Evolutionary conservation across 2,888 invertebrate genomes (phyloP).

Genomic region (Cerceris rybyensis): DNA sequence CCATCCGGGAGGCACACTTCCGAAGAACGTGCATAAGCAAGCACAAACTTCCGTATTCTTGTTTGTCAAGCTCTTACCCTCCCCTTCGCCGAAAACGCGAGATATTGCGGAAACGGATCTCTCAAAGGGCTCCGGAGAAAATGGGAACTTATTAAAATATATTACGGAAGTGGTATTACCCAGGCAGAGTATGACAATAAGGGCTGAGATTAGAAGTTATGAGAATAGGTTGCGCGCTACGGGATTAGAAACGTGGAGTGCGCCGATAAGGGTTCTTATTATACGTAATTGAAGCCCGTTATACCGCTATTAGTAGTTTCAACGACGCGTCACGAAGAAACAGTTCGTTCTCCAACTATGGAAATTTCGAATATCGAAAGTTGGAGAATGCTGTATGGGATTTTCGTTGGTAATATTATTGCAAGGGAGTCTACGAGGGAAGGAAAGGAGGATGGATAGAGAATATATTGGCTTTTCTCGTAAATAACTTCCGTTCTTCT

Average conservation of each 20-base stretch:
- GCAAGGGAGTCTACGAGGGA: no score
- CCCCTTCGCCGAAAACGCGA: slow-evolving; percentile 13
- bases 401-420: no score
- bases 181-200: slow-evolving; percentile 36
- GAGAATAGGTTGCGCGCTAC: slow-evolving; percentile 30
- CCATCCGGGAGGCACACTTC: neutral
- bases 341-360: neutral
- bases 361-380: neutral
- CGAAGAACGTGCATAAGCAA: slow-evolving; percentile 17
- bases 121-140: slow-evolving; percentile 14
- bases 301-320: slow-evolving; percentile 36
- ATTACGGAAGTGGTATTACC: slow-evolving; percentile 27
- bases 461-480: no score
- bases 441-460: no score
- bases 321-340: slow-evolving; percentile 2
- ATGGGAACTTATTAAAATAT: slow-evolving; percentile 54
- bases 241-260: slow-evolving; percentile 50
- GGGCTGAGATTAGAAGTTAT: slow-evolving; percentile 47
- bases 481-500: no score
- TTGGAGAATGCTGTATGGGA: neutral
- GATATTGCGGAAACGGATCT: slow-evolving; percentile 15
- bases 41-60: slow-evolving; percentile 25
- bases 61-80: slow-evolving; percentile 12
- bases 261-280: slow-evolving; percentile 45
- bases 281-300: slow-evolving; percentile 32